Evolutionary conservation across 2,113 vertebrate genomes (phyloP), one percentile per base, ranked within the genome.

Genomic region (Psittacula cyanocephala): DNA sequence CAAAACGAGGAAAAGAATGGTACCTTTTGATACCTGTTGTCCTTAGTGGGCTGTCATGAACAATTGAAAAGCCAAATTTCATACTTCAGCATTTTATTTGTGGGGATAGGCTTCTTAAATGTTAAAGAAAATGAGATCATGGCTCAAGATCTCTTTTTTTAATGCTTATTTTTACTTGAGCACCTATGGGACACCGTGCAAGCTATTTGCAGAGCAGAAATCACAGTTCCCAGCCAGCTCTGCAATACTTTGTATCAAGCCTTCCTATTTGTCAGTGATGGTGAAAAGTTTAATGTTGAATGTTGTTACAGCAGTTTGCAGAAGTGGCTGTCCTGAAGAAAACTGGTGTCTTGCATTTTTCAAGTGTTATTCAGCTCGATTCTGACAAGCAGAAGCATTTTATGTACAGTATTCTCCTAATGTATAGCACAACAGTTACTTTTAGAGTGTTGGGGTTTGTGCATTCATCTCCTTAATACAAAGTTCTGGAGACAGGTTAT

Each of bases 121-220:
- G 49, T 59, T 88, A 91, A 89, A 49, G 43, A 84, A 88, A 91
- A 94, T 88, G 25, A 86, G 41, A 87, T 76, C 31, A 70, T 70
- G 43, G 23, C 13, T 95, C 68, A 93, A 60, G 50, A 50, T 68
- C 49, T 70, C 59, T 81, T 80, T 93, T 83, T 74, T 19, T 81
- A 84, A 47, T 85, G 35, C 83, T 91, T 81, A 44, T 65, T 91
- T 97, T 92, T 93, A 78, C 64, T 47, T 81, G 71, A 87, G 55
- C n/a, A 47, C 50, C n/a, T 85, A 28, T 43, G 80, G 53, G 53
- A 76, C 28, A 20, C 24, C 57, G 20, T 23, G 15, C 43, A 70
- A 82, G 20, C 39, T 92, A 17, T 93, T 83, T 84, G 35, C 6
- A 4, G 43, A 91, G 27, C 52, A 82, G 85, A 93, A 94, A 72